phyloP scores from a whole-genome alignment of 2,888 invertebrate species.

The Mythimna vitellina region DNA sequence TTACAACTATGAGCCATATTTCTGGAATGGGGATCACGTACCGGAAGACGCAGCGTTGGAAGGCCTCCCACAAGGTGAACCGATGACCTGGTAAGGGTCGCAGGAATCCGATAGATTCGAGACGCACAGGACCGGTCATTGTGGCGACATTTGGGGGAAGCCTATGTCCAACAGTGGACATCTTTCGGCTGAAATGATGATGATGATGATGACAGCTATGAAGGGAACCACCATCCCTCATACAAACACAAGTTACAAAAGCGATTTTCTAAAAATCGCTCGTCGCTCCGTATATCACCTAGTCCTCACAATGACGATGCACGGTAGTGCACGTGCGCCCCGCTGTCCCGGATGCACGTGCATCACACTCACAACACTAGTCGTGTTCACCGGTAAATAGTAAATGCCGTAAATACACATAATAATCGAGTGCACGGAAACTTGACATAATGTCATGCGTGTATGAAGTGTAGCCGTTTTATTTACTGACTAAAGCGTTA shows the following conservation, averaged over 20 bases:
- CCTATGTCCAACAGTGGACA: no score
- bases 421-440: constrained; percentile 26
- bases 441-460: constrained; percentile 5
- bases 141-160: no score
- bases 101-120: no score
- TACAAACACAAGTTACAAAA: neutral
- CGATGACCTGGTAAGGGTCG: no score
- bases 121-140: no score
- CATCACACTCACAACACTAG: constrained; percentile 47
- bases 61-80: no score
- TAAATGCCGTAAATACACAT: constrained; percentile 27
- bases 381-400: constrained; percentile 52
- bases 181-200: no score
- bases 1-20: no score
- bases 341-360: constrained; percentile 76
- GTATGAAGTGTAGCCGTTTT: neutral
- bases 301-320: constrained; percentile 1
- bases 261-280: neutral
- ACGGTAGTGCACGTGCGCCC: constrained; percentile 63
- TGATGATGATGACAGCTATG: no score
- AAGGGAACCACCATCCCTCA: no score
- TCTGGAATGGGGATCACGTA: no score
- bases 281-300: constrained; percentile 48
- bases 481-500: neutral
- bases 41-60: no score